phyloP scores from a whole-genome alignment of 1,140 invertebrate species.

The Trinorchestia longiramus region DNA sequence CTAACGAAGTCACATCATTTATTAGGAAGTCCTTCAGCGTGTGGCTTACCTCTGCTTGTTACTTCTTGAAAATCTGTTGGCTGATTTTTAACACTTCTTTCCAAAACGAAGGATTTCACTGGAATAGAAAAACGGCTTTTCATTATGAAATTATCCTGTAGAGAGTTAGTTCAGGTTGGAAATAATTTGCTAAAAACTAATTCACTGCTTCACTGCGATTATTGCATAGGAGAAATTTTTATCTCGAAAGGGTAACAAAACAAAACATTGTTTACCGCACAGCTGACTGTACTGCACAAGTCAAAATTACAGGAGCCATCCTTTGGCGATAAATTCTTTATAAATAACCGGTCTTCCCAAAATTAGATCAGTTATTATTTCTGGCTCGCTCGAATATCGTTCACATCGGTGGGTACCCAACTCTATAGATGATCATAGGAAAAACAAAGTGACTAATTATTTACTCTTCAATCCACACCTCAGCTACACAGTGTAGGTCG shows the following conservation, averaged over 20 bases:
- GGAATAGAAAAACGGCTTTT: neutral
- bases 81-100: slow-evolving; percentile 60
- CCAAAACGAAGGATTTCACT: slow-evolving; percentile 58
- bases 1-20: no score
- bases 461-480: no score
- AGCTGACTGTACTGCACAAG: neutral
- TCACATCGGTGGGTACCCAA: neutral
- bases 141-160: neutral
- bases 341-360: neutral
- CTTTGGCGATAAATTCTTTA: neutral
- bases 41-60: slow-evolving; percentile 28
- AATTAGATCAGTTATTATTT: neutral
- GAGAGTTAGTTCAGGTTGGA: neutral
- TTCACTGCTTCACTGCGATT: neutral
- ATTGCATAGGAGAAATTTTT: neutral
- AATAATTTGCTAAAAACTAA: neutral
- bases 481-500: no score
- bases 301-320: neutral
- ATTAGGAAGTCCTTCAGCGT: no score
- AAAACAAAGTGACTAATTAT: neutral
- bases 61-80: slow-evolving; percentile 63
- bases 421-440: neutral
- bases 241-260: neutral
- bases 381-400: neutral
- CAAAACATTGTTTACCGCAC: neutral